Evolutionary conservation across 2,113 vertebrate species (phyloP).

Genomic region (Ptyas mucosa): DNA sequence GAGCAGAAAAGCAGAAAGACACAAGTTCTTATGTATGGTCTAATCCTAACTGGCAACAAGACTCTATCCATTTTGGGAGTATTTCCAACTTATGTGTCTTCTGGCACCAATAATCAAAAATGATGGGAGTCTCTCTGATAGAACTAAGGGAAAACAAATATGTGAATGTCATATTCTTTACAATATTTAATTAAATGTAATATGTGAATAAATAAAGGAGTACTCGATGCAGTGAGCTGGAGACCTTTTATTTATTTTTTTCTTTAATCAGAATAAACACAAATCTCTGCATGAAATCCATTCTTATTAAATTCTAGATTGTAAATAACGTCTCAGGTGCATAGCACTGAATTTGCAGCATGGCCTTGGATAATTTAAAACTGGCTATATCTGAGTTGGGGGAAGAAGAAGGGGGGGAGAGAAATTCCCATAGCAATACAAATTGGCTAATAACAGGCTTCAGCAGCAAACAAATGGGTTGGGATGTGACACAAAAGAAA

Average conservation of each 20-base stretch:
- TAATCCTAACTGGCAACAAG: background rate
- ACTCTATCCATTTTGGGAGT: background rate
- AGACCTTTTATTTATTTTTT: slow-evolving; percentile 5
- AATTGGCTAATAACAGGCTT: background rate
- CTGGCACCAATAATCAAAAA: background rate
- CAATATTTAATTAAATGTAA: slow-evolving; percentile 17
- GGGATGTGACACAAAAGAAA: background rate
- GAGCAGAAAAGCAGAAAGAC: background rate
- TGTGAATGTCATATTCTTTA: background rate
- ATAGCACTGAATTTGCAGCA: background rate
- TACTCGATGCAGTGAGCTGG: background rate
- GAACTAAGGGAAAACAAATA: background rate
- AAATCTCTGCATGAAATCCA: background rate
- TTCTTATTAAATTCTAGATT: background rate
- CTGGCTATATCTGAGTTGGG: background rate
- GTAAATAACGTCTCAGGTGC: slow-evolving; percentile 6
- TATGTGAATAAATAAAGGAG: slow-evolving; percentile 3
- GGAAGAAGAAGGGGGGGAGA: background rate
- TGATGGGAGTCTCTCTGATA: background rate
- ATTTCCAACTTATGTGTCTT: background rate
- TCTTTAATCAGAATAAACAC: slow-evolving; percentile 5
- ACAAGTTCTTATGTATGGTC: background rate
- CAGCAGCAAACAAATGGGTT: background rate
- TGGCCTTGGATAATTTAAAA: background rate
- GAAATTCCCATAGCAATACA: rapidly evolving